These are phyloP conservation scores for Sarcoramphus papa DNA, from an alignment of 2,797 vertebrate species.

Conservation along the genomic window DNA sequence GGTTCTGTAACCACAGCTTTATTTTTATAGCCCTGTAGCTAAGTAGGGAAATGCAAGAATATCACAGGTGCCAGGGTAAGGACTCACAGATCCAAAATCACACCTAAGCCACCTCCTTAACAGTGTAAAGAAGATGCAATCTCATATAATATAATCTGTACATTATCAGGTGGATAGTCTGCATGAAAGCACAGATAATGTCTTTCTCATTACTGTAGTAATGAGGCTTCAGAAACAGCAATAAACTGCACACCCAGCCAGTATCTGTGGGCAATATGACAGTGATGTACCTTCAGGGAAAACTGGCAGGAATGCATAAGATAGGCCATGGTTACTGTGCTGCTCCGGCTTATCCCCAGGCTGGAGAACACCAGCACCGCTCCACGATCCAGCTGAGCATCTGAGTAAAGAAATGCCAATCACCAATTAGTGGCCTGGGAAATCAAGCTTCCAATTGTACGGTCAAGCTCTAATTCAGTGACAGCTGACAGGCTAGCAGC, in stretches of 20 bases:
- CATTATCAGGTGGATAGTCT: not conserved
- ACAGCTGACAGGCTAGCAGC: not conserved
- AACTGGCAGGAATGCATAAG: slow-evolving; percentile 77
- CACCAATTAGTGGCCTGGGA: not conserved
- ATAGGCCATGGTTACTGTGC: slow-evolving; percentile 76
- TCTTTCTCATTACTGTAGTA: not conserved
- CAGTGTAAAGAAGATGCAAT: not conserved
- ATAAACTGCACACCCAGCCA: not conserved
- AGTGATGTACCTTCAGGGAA: slow-evolving; percentile 75
- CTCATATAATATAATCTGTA: not conserved
- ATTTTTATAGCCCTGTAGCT: not conserved
- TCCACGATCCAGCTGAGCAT: slow-evolving; percentile 13
- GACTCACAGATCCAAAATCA: not conserved
- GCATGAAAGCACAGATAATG: not conserved
- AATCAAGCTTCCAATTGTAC: not conserved
- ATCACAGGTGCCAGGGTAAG: not conserved
- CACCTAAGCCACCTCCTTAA: not conserved
- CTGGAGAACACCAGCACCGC: slow-evolving; percentile 80
- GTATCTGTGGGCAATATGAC: not conserved
- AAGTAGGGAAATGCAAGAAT: not conserved
- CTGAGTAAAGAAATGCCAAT: slow-evolving; percentile 51
- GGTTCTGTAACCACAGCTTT: not conserved
- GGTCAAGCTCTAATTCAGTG: not conserved
- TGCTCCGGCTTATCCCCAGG: slow-evolving; percentile 80
- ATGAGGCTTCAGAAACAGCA: not conserved